phyloP scores from a whole-genome alignment of 1,140 invertebrate species.

The Streblospio benedicti region DNA sequence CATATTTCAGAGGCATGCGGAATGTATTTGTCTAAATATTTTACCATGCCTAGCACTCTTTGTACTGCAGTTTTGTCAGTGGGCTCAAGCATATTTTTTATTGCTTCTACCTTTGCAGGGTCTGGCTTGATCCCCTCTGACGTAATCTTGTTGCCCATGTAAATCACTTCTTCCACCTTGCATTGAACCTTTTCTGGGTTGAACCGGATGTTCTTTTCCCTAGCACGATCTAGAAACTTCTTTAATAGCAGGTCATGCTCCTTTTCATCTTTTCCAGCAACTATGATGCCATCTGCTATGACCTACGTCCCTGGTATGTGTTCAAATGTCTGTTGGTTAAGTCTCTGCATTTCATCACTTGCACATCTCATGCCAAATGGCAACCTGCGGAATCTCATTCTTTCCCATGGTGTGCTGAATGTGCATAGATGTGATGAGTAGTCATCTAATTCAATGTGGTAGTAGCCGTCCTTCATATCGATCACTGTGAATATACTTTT shows the following conservation, averaged over 20 bases:
- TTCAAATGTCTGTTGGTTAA: conserved; percentile 21
- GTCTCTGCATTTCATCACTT: conserved; percentile 5
- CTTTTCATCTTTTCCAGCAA: conserved; percentile 1
- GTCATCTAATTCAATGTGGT: conserved; percentile 4
- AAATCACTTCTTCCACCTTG: conserved; percentile 1
- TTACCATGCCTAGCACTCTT: conserved; percentile 3
- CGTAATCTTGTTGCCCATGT: neutral
- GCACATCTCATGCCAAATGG: conserved; percentile 5
- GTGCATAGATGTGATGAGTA: conserved; percentile 7
- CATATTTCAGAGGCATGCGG: conserved; percentile 6
- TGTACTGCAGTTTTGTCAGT: neutral
- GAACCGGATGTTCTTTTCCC: conserved; percentile 34
- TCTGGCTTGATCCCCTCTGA: conserved; percentile 10
- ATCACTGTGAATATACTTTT: conserved; percentile 9
- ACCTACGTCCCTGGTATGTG: conserved; percentile 34
- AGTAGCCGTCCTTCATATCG: conserved; percentile 12
- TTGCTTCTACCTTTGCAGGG: conserved; percentile 7
- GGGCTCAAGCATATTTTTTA: conserved; percentile 1
- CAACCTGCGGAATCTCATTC: neutral
- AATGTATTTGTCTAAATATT: conserved; percentile 5
- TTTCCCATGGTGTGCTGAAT: conserved; percentile 6
- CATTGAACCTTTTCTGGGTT: conserved; percentile 27
- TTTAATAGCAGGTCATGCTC: conserved; percentile 2
- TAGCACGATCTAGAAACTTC: conserved; percentile 32
- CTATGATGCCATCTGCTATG: conserved; percentile 35